A percentile compares a stretch with the other conserved stretches of the same genome.
These are phyloP conservation scores for Poecilia gillii DNA, from an alignment of 2,797 vertebrate genomes.

Conservation along the genomic window DNA sequence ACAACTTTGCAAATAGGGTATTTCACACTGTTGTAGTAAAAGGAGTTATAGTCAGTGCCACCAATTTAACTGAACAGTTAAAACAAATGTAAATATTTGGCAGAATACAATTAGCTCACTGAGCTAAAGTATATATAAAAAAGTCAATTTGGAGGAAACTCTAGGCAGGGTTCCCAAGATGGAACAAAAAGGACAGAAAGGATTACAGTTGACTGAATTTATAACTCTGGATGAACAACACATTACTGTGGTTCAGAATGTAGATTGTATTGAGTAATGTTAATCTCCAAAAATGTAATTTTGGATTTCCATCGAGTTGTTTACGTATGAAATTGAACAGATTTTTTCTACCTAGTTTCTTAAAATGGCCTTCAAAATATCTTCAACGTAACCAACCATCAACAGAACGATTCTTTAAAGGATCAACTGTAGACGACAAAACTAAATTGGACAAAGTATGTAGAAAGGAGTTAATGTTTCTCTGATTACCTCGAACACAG, in stretches of 20 bases:
- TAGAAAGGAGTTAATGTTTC: neutral
- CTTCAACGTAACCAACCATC: neutral
- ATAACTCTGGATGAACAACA: neutral
- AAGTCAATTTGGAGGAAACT: neutral
- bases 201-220: neutral
- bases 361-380: neutral
- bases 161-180: neutral
- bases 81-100: neutral
- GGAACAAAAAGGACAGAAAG: neutral
- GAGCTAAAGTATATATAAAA: neutral
- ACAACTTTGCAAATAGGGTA: neutral
- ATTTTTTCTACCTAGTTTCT: neutral
- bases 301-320: neutral
- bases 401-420: neutral
- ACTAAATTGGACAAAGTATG: neutral
- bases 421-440: neutral
- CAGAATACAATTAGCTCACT: neutral
- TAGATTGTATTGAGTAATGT: neutral
- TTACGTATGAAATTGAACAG: neutral
- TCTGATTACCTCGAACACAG: slow-evolving; percentile 34
- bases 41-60: neutral
- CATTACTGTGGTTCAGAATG: neutral
- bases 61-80: neutral
- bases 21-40: neutral
- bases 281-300: neutral